Evolutionary conservation across 1,140 invertebrate genomes (phyloP), one percentile per base, ranked within the genome.

Genomic region (Calycopis cecrops): DNA sequence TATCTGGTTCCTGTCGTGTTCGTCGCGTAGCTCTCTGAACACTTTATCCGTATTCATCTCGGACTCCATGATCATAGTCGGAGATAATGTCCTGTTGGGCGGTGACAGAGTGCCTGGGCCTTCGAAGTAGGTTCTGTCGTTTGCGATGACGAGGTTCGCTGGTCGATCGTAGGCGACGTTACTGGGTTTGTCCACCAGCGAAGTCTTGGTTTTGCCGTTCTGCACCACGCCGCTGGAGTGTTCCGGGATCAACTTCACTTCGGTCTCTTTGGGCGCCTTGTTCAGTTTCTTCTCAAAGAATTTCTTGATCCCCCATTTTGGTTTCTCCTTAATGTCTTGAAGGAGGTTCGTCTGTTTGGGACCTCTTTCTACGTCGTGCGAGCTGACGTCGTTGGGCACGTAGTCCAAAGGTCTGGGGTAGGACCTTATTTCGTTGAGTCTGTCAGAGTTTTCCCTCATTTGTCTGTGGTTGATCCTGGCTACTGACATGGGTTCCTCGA

Each of bases 351-450:
- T 87, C 48, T 82, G 68, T 64, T 88, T 87, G 0, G 75, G 79
- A 1, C 62, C 69, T 55, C 75, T 67, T 1, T 80, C 85, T 57
- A 91, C 91, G 10, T 91, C 90, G 57, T 91, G 89, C 56, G 91
- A 79, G 55, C 89, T 91, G n/a, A 94, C 93, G 12, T 92, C 92
- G 71, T 95, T 95, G 68, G 93, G 94, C 0, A 95, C 88, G 62
- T 93, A 95, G 0, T 93, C 92, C 64, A 94, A 91, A 0, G 93
- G 93, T 71, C 90, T 77, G 62, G 79, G 84, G 42, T 82, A 84
- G 0, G 80, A 81, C 16, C 79, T 56, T 14, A 85, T 79, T 55
- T 85, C 81, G 52, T 77, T 78, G 0, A 82, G n/a, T 11, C 76
- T 62, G 12, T 81, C 72, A 0, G 74, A 73, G 21, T 80, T 76